Percentiles rank a stretch among this genome's conserved stretches.
phyloP scores from a whole-genome alignment of 1,140 invertebrate species.

The Anastatus disparis region DNA sequence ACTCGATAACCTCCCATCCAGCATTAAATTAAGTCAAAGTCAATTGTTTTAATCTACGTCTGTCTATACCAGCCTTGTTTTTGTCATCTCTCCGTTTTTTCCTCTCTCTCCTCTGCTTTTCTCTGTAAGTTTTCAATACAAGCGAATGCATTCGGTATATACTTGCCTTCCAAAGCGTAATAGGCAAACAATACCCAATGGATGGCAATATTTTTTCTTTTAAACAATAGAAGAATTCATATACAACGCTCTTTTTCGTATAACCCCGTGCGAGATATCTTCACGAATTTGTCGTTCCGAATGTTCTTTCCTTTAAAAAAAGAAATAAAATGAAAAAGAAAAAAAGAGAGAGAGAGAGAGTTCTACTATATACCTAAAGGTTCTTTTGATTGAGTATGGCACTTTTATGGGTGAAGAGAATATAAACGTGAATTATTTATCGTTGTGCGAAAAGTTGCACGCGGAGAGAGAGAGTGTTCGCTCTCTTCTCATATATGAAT shows the following conservation, averaged over 20 bases:
- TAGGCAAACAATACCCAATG: slow-evolving; percentile 34
- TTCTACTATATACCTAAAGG: too few relatives aligned
- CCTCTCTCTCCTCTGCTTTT: too few relatives aligned
- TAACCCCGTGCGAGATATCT: not conserved
- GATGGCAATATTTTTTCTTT: slow-evolving; percentile 26
- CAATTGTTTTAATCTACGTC: too few relatives aligned
- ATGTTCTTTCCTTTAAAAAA: slow-evolving; percentile 34
- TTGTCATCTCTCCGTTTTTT: too few relatives aligned
- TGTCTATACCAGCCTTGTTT: too few relatives aligned
- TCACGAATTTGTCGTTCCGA: slow-evolving; percentile 13
- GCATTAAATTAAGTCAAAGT: too few relatives aligned
- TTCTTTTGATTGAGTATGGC: slow-evolving; percentile 44
- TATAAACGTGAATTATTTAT: slow-evolving; percentile 21
- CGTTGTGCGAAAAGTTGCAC: not conserved
- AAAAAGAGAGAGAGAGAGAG: too few relatives aligned
- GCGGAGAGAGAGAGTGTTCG: too few relatives aligned
- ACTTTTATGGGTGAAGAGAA: slow-evolving; percentile 30
- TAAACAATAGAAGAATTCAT: slow-evolving; percentile 23
- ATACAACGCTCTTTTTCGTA: too few relatives aligned
- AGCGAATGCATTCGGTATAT: too few relatives aligned
- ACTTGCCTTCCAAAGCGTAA: slow-evolving; percentile 8
- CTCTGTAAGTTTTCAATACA: too few relatives aligned
- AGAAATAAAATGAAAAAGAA: slow-evolving; percentile 11
- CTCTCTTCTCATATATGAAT: not conserved
- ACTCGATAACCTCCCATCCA: too few relatives aligned